These are phyloP conservation scores for Bufo gargarizans DNA, from an alignment of 2,113 vertebrate species.

Conservation along the genomic window DNA sequence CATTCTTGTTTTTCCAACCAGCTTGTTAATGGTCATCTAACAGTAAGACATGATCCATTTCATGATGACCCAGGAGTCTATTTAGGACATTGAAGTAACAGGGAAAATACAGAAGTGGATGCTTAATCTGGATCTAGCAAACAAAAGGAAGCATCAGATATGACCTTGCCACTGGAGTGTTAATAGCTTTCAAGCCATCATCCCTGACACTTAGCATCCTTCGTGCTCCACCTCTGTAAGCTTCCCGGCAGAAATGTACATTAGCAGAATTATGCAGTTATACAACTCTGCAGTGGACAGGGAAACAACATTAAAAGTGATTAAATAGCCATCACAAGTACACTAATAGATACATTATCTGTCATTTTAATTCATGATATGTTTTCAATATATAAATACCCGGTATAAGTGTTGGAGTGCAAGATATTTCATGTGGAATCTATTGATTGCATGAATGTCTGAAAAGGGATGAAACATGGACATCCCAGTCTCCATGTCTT, in stretches of 20 bases:
- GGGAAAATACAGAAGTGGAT: slow-evolving; percentile 69
- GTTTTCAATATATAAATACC: slow-evolving; percentile 35
- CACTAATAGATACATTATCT: slow-evolving; percentile 63
- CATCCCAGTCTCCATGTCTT: neutral
- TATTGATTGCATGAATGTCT: slow-evolving; percentile 45
- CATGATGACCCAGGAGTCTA: slow-evolving; percentile 75
- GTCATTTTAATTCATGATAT: slow-evolving; percentile 62
- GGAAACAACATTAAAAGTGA: slow-evolving; percentile 68
- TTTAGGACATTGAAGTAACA: slow-evolving; percentile 71
- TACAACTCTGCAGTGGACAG: slow-evolving; percentile 66
- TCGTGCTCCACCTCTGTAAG: slow-evolving; percentile 72
- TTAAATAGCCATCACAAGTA: slow-evolving; percentile 73
- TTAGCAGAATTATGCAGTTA: slow-evolving; percentile 75
- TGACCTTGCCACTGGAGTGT: slow-evolving; percentile 81
- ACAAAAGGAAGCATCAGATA: slow-evolving; percentile 80
- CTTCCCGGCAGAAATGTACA: slow-evolving; percentile 76
- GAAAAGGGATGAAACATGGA: slow-evolving; percentile 26
- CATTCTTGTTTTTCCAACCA: slow-evolving; percentile 72
- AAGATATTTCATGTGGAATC: slow-evolving; percentile 49
- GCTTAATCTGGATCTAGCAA: slow-evolving; percentile 80
- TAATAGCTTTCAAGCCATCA: slow-evolving; percentile 79
- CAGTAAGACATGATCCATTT: slow-evolving; percentile 74
- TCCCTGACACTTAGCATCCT: slow-evolving; percentile 76
- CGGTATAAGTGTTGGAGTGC: slow-evolving; percentile 34
- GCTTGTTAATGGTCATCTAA: slow-evolving; percentile 79